Conservation (phyloP, 2,113 vertebrate genomes). For the Channa argus region DNA sequence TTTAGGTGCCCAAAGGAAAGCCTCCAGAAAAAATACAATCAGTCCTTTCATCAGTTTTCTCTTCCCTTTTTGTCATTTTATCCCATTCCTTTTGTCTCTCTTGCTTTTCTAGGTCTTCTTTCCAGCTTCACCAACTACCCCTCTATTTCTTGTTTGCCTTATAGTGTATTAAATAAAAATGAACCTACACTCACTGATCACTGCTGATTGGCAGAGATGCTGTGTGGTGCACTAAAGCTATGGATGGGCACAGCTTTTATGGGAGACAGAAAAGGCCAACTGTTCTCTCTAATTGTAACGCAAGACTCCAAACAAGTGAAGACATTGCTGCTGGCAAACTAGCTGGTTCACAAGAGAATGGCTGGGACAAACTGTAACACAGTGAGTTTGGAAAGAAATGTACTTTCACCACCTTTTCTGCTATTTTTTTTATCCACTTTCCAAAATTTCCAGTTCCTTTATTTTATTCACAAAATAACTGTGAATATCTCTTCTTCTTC, state of each 20-base stretch:
- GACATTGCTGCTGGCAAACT: conserved; percentile 24
- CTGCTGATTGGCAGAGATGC: conserved; percentile 26
- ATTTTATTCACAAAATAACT: conserved; percentile 41
- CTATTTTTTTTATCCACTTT: neutral
- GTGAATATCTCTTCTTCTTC: neutral
- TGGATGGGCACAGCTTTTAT: conserved; percentile 40
- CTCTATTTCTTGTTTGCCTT: conserved; percentile 22
- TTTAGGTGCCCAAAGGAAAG: neutral
- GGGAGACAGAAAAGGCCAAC: conserved; percentile 48
- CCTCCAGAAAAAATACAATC: neutral
- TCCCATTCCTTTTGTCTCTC: neutral
- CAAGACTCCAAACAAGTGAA: conserved; percentile 20
- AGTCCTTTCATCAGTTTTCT: conserved; percentile 28
- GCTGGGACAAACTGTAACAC: neutral
- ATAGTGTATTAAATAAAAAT: conserved; percentile 39
- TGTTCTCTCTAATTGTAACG: conserved; percentile 52
- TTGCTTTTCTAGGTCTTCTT: conserved; percentile 8
- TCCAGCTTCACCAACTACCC: neutral
- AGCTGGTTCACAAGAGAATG: neutral
- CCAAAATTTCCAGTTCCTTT: conserved; percentile 31
- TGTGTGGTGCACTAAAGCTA: conserved; percentile 20
- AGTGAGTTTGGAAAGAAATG: neutral
- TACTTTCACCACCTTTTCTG: neutral
- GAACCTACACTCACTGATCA: conserved; percentile 40
- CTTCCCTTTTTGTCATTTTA: neutral